These are phyloP conservation scores for Drosophila stalkeri DNA, from an alignment of 2,888 invertebrate species.

Conservation along the genomic window DNA sequence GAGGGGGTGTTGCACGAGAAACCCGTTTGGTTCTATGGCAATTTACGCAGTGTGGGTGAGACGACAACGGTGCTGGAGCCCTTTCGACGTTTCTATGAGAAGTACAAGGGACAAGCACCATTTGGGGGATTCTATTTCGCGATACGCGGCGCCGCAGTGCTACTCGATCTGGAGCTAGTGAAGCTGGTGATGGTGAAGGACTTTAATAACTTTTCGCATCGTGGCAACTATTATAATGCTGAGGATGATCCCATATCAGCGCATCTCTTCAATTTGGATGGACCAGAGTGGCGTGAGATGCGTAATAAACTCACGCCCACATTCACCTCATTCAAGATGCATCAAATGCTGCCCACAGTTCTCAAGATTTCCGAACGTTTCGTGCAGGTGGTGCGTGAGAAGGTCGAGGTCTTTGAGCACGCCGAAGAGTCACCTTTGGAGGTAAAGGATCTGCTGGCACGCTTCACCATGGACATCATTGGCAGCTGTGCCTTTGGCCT, in stretches of 20 bases:
- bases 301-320: slow-evolving; percentile 85
- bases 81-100: slow-evolving; percentile 68
- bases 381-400: slow-evolving; percentile 63
- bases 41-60: slow-evolving; percentile 61
- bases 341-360: slow-evolving; percentile 85
- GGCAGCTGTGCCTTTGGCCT: slow-evolving; percentile 86
- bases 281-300: slow-evolving; percentile 85
- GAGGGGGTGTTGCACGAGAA: slow-evolving; percentile 69
- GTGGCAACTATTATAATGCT: slow-evolving; percentile 82
- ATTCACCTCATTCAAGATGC: slow-evolving; percentile 86
- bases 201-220: slow-evolving; percentile 83
- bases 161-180: slow-evolving; percentile 82
- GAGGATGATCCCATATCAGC: slow-evolving; percentile 83
- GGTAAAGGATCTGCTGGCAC: slow-evolving; percentile 84
- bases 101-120: slow-evolving; percentile 68
- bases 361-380: slow-evolving; percentile 80
- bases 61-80: slow-evolving; percentile 64
- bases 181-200: slow-evolving; percentile 83
- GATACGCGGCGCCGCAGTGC: slow-evolving; percentile 61
- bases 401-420: slow-evolving; percentile 21
- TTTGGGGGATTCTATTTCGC: slow-evolving; percentile 79
- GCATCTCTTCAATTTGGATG: slow-evolving; percentile 83
- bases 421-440: slow-evolving; percentile 72
- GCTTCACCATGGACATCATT: slow-evolving; percentile 86
- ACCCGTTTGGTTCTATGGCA: slow-evolving; percentile 70